Conservation (phyloP, 2,888 invertebrate species). For the Branchinecta sandiegonensis region DNA sequence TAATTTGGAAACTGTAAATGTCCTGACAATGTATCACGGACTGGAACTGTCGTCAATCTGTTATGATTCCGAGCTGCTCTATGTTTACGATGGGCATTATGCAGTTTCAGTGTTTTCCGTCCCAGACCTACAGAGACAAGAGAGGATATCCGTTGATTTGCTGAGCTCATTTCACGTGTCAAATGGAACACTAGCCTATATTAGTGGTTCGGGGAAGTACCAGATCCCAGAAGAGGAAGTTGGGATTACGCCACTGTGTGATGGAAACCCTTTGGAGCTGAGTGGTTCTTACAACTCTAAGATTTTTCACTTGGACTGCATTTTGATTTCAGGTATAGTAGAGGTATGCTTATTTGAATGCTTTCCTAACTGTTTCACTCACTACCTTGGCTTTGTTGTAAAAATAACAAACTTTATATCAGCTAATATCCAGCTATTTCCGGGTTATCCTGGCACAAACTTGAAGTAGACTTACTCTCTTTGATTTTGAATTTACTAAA, state of each 20-base stretch:
- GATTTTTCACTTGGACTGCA: too few species aligned
- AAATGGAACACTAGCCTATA: constrained; percentile 7
- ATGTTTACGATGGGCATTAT: background rate
- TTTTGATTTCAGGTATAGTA: too few species aligned
- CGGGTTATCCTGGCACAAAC: too few species aligned
- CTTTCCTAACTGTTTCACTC: too few species aligned
- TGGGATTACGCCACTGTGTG: background rate
- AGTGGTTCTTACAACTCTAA: too few species aligned
- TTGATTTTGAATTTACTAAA: too few species aligned
- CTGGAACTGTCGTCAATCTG: background rate
- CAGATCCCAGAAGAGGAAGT: background rate
- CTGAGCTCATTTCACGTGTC: background rate
- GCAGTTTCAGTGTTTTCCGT: background rate
- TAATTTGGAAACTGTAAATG: background rate
- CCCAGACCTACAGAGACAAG: background rate
- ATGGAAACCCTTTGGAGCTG: too few species aligned
- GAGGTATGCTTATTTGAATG: too few species aligned
- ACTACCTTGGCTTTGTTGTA: too few species aligned
- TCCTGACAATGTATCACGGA: background rate
- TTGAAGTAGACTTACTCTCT: too few species aligned
- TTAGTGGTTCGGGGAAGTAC: background rate
- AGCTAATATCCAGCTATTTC: too few species aligned
- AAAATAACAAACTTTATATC: too few species aligned
- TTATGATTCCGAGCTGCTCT: background rate
- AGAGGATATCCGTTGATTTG: background rate